Evolutionary conservation across 1,140 invertebrate species (phyloP).

Genomic region (Camponotus floridanus): DNA sequence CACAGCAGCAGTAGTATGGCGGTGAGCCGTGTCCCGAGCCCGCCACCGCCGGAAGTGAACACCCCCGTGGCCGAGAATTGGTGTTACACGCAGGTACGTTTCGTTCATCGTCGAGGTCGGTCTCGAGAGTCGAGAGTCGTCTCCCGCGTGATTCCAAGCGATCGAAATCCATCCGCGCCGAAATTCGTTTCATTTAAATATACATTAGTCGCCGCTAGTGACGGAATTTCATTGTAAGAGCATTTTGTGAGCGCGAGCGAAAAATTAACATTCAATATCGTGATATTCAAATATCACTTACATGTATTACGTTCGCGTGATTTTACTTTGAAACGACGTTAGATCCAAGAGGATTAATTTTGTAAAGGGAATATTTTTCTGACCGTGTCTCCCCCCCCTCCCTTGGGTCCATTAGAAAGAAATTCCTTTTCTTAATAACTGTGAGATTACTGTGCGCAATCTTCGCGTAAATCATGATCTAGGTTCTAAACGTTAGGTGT

Average conservation of each 20-base stretch:
- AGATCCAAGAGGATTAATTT: neutral
- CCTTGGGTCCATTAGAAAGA: neutral
- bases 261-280: neutral
- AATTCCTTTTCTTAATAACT: neutral
- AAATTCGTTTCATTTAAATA: slow-evolving; percentile 27
- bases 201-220: slow-evolving; percentile 9
- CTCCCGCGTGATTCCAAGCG: slow-evolving; percentile 16
- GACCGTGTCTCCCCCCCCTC: neutral
- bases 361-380: slow-evolving; percentile 2
- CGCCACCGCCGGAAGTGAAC: slow-evolving; percentile 95
- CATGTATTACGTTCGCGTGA: neutral
- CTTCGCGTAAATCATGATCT: neutral
- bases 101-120: slow-evolving; percentile 22
- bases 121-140: neutral
- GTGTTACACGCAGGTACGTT: slow-evolving; percentile 97
- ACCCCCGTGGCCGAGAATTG: slow-evolving; percentile 98
- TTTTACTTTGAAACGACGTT: neutral
- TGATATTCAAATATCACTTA: neutral
- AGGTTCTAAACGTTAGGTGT: neutral
- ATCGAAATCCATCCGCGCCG: slow-evolving; percentile 38
- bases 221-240: slow-evolving; percentile 1
- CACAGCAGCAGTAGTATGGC: slow-evolving; percentile 93
- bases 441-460: neutral
- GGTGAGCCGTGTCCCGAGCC: slow-evolving; percentile 96
- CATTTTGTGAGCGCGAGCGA: neutral